Evolutionary conservation across 1,140 invertebrate genomes (phyloP).

Genomic region (Zaprionus lachaisei): DNA sequence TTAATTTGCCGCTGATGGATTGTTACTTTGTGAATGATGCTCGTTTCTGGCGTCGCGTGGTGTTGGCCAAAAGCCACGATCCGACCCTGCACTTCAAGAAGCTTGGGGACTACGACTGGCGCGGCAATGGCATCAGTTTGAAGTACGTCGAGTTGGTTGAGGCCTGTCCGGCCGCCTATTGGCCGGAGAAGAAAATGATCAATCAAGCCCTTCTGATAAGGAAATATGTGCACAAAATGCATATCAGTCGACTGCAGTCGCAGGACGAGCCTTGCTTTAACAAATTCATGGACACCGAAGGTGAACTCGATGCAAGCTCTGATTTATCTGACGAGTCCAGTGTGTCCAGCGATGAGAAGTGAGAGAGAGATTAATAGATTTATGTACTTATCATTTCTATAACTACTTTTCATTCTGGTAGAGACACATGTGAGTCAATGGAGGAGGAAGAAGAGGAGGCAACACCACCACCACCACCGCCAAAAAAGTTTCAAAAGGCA

Average conservation of each 20-base stretch:
- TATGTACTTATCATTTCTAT: neutral
- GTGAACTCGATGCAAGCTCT: slow-evolving; percentile 43
- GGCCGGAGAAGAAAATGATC: slow-evolving; percentile 63
- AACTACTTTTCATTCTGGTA: neutral
- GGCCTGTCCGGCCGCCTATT: slow-evolving; percentile 57
- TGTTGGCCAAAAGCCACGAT: slow-evolving; percentile 61
- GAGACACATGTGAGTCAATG: neutral
- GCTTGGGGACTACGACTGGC: slow-evolving; percentile 64
- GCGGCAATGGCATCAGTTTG: slow-evolving; percentile 59
- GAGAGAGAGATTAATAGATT: neutral
- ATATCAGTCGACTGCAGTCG: slow-evolving; percentile 67
- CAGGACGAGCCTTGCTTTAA: slow-evolving; percentile 41
- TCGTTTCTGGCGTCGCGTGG: slow-evolving; percentile 67
- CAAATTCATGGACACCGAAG: slow-evolving; percentile 21
- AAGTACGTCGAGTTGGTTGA: slow-evolving; percentile 76
- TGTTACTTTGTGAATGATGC: slow-evolving; percentile 61
- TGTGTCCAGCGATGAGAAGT: slow-evolving; percentile 60
- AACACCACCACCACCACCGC: neutral
- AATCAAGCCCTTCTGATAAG: slow-evolving; percentile 41
- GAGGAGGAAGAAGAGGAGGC: slow-evolving; percentile 28
- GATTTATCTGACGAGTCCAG: slow-evolving; percentile 24
- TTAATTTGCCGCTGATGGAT: slow-evolving; percentile 62
- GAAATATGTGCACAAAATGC: slow-evolving; percentile 43
- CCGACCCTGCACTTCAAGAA: slow-evolving; percentile 39
- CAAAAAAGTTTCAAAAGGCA: neutral